Base-by-base conservation (phyloP, 92 coral and sea anemone species). In the Anthopleura xanthogrammica region DNA sequence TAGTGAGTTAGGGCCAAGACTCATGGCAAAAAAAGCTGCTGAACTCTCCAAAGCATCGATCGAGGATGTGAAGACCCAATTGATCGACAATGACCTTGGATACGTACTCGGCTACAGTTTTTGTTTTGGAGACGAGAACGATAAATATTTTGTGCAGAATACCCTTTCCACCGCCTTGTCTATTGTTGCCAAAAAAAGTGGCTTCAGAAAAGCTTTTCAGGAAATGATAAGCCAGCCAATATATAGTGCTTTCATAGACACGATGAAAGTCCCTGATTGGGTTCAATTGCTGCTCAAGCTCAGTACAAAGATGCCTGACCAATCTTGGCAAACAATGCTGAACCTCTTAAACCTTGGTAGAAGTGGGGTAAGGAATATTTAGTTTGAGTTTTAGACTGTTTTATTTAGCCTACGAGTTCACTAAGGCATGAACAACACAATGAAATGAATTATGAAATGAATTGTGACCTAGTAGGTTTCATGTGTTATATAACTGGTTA, bases 221-320 rank as follows among this genome's bases (percentile, higher is more conserved):
- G 39, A 19, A 1, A 75, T 75, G 78, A 40, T 75, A 16, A 75
- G 50, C 56, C n/a, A 75, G 52, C 52, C 52, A 6, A 5, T 75
- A 0, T 50, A 41, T 41, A 0, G 22, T 75, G 52, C 50, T 0
- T 75, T 41, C 29, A 50, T 75, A 5, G 23, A 75, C 48, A 41
- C 78, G 9, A 75, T 40, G 78, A 29, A 40, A 75, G 78, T 75
- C 52, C 78, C 78, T 75, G 78, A 75, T 24, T 75, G 78, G 78
- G 52, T 58, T 58, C 65, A 58, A 58, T 16, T 58, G 65, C 65
- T 58, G 2, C n/a, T 65, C 7, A 65, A 65, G 52, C 52, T 75
- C 1, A 40, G 50, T 1, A 75, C 54, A 0, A 75, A 75, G 20
- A 41, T 75, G 78, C 78, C 54, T 41, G 78, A 75, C 56, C 23